Percentiles rank a stretch among this genome's conserved stretches.
These are phyloP conservation scores for Perca flavescens DNA, from an alignment of 2,113 vertebrate genomes.

Conservation along the genomic window DNA sequence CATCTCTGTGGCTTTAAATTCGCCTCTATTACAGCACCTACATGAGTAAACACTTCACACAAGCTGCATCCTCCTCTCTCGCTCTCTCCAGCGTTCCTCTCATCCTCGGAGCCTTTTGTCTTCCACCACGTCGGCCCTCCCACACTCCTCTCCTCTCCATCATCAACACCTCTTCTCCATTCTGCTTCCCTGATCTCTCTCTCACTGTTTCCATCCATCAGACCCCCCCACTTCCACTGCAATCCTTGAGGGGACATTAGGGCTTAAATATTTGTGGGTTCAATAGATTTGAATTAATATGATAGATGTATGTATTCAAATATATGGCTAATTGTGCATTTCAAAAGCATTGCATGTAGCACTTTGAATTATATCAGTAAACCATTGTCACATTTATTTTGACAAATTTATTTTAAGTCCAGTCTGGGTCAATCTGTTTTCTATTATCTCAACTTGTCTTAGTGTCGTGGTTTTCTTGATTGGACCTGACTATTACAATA, in stretches of 20 bases:
- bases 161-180: conserved; percentile 40
- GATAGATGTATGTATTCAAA: not conserved
- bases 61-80: conserved; percentile 46
- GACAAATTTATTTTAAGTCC: not conserved
- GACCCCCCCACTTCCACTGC: conserved; percentile 13
- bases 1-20: conserved; percentile 25
- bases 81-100: conserved; percentile 29
- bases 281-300: not conserved
- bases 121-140: conserved; percentile 54
- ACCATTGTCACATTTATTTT: not conserved
- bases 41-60: conserved; percentile 61
- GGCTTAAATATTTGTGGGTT: not conserved
- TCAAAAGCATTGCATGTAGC: not conserved
- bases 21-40: conserved; percentile 24
- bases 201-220: conserved; percentile 17
- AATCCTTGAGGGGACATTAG: not conserved
- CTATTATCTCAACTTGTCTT: not conserved
- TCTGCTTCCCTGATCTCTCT: conserved; percentile 31
- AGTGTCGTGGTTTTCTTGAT: not conserved
- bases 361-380: not conserved
- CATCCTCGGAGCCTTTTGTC: conserved; percentile 62
- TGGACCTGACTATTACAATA: not conserved
- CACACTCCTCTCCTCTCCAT: conserved; percentile 50
- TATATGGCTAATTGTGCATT: not conserved
- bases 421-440: not conserved